phyloP scores from a whole-genome alignment of 2,113 vertebrate species.

The Oreochromis aureus region DNA sequence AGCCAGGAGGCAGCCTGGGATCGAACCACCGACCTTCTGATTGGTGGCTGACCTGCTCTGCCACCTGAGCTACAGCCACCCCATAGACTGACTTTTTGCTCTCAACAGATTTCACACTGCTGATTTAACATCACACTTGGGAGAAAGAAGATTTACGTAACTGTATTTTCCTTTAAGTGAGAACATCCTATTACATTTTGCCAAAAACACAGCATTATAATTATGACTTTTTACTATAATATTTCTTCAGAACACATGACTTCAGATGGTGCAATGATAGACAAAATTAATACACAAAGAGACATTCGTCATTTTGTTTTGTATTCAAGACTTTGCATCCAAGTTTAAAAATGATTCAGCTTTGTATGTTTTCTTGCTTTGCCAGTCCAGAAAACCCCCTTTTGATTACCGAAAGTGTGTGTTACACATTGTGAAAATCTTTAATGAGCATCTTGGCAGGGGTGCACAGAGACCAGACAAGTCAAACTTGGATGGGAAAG shows the following conservation, averaged over 20 bases:
- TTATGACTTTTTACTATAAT: background rate
- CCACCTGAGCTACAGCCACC: too few species aligned
- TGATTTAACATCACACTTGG: too few species aligned
- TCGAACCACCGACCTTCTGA: too few species aligned
- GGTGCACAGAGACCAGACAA: background rate
- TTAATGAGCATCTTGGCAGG: background rate
- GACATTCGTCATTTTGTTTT: background rate
- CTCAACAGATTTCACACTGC: too few species aligned
- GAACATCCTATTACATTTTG: too few species aligned
- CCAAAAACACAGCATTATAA: background rate
- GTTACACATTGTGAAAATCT: background rate
- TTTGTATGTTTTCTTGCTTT: background rate
- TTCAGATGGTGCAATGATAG: background rate
- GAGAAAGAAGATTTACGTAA: too few species aligned
- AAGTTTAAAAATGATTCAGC: background rate
- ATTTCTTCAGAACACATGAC: background rate
- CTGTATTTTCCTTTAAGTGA: too few species aligned
- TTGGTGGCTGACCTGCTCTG: too few species aligned
- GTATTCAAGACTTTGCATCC: background rate
- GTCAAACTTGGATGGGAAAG: conserved; percentile 9
- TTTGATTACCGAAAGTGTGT: background rate
- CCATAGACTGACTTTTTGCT: background rate
- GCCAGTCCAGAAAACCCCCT: background rate
- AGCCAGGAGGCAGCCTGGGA: too few species aligned
- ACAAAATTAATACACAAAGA: background rate